Evolutionary conservation across 2,113 vertebrate genomes (phyloP).

Genomic region (Carassius auratus): DNA sequence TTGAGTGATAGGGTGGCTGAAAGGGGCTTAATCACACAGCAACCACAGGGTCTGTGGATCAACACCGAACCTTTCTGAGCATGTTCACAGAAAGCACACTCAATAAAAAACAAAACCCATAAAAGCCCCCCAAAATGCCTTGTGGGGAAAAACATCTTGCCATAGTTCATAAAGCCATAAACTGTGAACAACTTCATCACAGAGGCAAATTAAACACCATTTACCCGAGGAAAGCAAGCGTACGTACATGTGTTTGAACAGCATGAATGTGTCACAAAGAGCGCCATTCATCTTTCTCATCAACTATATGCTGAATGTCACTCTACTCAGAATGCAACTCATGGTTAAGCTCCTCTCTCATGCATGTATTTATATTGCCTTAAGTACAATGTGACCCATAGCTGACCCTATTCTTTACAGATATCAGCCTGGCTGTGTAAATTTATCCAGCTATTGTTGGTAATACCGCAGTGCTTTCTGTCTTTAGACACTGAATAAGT

Average conservation of each 20-base stretch:
- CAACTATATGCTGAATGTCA: constrained; percentile 22
- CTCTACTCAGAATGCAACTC: constrained; percentile 16
- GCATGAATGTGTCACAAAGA: constrained; percentile 33
- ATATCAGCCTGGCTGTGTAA: constrained; percentile 8
- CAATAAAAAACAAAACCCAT: constrained; percentile 20
- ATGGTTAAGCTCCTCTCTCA: constrained; percentile 3
- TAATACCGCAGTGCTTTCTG: background rate
- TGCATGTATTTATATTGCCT: background rate
- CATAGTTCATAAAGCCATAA: constrained; percentile 13
- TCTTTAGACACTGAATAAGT: background rate
- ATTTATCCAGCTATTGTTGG: background rate
- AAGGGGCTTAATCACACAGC: constrained; percentile 78
- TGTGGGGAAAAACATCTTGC: background rate
- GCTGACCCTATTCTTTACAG: background rate
- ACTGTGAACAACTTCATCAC: constrained; percentile 15
- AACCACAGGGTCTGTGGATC: constrained; percentile 74
- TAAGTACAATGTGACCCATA: constrained; percentile 35
- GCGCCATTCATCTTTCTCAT: constrained; percentile 28
- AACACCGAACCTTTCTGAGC: constrained; percentile 71
- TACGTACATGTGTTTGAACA: constrained; percentile 43
- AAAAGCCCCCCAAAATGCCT: constrained; percentile 21
- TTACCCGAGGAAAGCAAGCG: constrained; percentile 3
- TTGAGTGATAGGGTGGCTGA: constrained; percentile 73
- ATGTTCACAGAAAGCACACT: constrained; percentile 49
- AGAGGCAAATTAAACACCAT: constrained; percentile 3